A percentile compares a stretch with the other conserved stretches of the same genome.
Evolutionary conservation across 2,888 invertebrate species (phyloP).

Genomic region (Acanthococcus lagerstroemiae): DNA sequence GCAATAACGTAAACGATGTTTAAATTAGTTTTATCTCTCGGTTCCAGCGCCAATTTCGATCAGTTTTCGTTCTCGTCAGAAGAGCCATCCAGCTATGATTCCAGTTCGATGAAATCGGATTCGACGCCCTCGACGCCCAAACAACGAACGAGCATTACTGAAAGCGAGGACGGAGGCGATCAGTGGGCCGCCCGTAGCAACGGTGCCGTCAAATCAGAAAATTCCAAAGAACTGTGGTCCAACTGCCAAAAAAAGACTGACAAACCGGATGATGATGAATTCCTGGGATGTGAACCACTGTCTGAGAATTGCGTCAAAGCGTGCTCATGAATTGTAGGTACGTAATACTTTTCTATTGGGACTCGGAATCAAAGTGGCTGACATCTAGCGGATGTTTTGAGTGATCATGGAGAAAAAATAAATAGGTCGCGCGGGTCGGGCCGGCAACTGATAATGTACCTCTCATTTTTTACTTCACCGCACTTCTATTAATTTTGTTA

Average conservation of each 20-base stretch:
- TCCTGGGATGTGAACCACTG: constrained; percentile 18
- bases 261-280: constrained; percentile 16
- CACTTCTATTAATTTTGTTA: no score
- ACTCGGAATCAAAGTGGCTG: no score
- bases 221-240: constrained; percentile 10
- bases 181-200: not conserved
- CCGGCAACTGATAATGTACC: no score
- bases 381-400: no score
- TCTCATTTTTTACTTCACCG: no score
- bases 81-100: constrained; percentile 16
- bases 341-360: no score
- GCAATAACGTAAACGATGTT: no score
- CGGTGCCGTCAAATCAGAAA: not conserved
- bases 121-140: constrained; percentile 16
- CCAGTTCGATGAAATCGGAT: constrained; percentile 15
- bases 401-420: no score
- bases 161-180: constrained; percentile 1
- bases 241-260: not conserved
- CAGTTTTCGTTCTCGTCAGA: constrained; percentile 20
- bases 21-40: no score
- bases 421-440: no score
- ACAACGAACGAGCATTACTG: not conserved
- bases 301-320: constrained; percentile 25
- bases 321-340: constrained; percentile 10
- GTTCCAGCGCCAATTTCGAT: constrained; percentile 16